Evolutionary conservation across 2,888 invertebrate species (phyloP).

Genomic region (Eupeodes latifasciatus): DNA sequence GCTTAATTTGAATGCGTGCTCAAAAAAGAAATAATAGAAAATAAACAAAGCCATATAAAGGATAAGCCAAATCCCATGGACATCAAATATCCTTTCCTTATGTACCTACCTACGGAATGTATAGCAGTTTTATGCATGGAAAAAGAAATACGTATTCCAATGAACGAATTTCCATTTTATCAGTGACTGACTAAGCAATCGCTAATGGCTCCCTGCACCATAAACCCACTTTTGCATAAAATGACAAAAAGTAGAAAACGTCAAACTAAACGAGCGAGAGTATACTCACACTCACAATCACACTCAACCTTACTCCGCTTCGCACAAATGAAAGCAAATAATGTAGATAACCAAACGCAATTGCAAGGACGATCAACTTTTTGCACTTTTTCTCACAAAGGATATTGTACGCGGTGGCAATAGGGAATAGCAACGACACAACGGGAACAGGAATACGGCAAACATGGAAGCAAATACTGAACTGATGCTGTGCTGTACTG

Average conservation of each 20-base stretch:
- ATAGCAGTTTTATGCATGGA: not conserved
- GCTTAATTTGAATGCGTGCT: constrained; percentile 6
- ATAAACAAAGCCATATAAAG: constrained; percentile 22
- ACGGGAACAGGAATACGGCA: not conserved
- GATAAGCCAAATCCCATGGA: constrained; percentile 41
- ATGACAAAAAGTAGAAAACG: constrained; percentile 3
- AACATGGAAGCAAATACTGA: constrained; percentile 31
- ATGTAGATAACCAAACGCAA: constrained; percentile 57
- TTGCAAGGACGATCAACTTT: constrained; percentile 68
- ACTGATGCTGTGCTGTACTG: not conserved
- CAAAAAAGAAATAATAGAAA: not conserved
- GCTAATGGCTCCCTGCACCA: constrained; percentile 59
- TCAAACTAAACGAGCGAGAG: not conserved
- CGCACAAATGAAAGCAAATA: constrained; percentile 19
- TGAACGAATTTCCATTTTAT: constrained; percentile 60
- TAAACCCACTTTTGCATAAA: constrained; percentile 33
- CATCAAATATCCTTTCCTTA: constrained; percentile 1
- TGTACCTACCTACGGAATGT: no score
- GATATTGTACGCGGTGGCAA: not conserved
- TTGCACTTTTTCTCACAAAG: constrained; percentile 41
- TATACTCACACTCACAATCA: not conserved
- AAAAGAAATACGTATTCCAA: constrained; percentile 14
- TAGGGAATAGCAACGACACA: not conserved
- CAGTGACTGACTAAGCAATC: constrained; percentile 39
- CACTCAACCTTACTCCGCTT: no score